These are phyloP conservation scores for Caenorhabditis inopinata DNA, from an alignment of 1,140 invertebrate genomes.

Conservation along the genomic window DNA sequence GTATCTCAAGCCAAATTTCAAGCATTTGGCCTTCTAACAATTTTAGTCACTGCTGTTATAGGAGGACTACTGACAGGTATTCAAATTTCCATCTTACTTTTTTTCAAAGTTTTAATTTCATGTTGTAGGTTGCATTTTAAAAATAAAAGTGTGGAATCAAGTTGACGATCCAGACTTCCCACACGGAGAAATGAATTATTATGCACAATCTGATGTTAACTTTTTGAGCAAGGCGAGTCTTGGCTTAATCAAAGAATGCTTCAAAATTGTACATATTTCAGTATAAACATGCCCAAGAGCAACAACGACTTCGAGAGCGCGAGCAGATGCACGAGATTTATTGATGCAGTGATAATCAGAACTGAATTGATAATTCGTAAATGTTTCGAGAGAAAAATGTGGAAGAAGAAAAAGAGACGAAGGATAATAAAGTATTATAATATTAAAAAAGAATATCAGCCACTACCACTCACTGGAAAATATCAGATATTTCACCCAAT, in stretches of 20 bases:
- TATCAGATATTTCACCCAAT: no score
- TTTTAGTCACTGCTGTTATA: conserved; percentile 74
- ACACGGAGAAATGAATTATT: conserved; percentile 65
- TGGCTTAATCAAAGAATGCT: not conserved
- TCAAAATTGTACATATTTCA: not conserved
- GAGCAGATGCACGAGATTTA: conserved; percentile 38
- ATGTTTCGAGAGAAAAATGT: not conserved
- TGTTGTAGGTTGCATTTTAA: conserved; percentile 52
- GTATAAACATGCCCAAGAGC: conserved; percentile 41
- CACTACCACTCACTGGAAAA: no score
- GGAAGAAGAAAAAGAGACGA: not conserved
- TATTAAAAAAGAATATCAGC: not conserved
- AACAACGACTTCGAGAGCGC: conserved; percentile 35
- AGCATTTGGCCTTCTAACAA: conserved; percentile 75
- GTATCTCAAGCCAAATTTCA: conserved; percentile 78
- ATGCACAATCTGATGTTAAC: conserved; percentile 58
- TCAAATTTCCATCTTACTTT: not conserved
- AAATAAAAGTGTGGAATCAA: conserved; percentile 57
- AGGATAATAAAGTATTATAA: conserved; percentile 4
- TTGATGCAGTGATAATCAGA: conserved; percentile 26
- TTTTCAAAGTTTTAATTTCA: no score
- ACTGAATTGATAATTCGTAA: conserved; percentile 13
- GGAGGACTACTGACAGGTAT: conserved; percentile 80
- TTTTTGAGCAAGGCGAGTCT: conserved; percentile 58
- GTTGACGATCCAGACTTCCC: conserved; percentile 51